A percentile compares a stretch with the other conserved stretches of the same genome.
phyloP scores from a whole-genome alignment of 2,888 invertebrate genomes.

The Andrena camellia region DNA sequence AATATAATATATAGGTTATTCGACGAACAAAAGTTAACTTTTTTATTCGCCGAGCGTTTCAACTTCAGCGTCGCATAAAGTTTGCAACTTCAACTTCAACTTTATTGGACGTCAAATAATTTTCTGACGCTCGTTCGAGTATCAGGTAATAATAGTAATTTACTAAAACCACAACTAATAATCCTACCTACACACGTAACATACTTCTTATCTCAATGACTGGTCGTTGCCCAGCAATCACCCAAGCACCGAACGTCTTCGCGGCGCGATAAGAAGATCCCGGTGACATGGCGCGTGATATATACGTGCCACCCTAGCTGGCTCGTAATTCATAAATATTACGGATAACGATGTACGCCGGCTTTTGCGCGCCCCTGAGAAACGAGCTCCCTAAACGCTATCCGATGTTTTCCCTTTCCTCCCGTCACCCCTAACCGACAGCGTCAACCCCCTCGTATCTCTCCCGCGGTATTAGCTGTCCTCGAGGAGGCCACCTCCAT shows the following conservation, averaged over 20 bases:
- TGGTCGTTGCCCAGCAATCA: conserved; percentile 19
- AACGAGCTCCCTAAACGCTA: conserved; percentile 67
- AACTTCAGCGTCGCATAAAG: too few relatives aligned
- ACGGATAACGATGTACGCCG: conserved; percentile 49
- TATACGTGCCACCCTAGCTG: conserved; percentile 37
- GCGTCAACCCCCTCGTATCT: conserved; percentile 23
- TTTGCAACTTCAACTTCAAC: too few relatives aligned
- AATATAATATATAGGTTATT: too few relatives aligned
- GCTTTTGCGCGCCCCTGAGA: conserved; percentile 57
- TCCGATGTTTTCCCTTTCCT: conserved; percentile 35
- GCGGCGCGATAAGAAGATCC: conserved; percentile 59
- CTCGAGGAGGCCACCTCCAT: conserved; percentile 11
- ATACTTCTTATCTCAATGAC: neutral
- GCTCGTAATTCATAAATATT: conserved; percentile 71
- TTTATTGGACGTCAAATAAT: too few relatives aligned
- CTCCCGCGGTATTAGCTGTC: conserved; percentile 27
- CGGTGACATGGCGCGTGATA: conserved; percentile 53
- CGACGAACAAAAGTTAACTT: too few relatives aligned
- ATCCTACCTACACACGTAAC: neutral
- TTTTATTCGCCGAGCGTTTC: too few relatives aligned
- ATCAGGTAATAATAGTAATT: too few relatives aligned
- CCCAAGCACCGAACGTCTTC: conserved; percentile 29
- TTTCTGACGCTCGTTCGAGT: too few relatives aligned
- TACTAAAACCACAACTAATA: too few relatives aligned
- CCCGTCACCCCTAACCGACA: conserved; percentile 7